A percentile compares a stretch with the other conserved stretches of the same genome.
Evolutionary conservation across 2,888 invertebrate species (phyloP).

Genomic region (Mactromeris polynyma): DNA sequence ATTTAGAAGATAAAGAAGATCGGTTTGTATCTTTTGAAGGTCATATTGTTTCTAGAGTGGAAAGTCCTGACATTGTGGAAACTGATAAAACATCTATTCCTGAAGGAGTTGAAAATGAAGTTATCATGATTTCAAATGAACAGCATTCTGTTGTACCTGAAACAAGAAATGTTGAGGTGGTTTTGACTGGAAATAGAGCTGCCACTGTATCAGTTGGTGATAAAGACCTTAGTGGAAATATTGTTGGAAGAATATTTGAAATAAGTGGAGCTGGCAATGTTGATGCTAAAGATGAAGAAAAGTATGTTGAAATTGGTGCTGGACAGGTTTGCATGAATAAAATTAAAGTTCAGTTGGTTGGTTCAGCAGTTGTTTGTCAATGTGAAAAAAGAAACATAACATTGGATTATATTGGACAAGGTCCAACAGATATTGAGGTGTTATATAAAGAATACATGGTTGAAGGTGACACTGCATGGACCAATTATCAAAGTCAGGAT

Average conservation of each 20-base stretch:
- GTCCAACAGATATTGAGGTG: slow-evolving; percentile 53
- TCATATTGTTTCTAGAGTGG: neutral
- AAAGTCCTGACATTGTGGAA: neutral
- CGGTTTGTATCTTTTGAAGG: neutral
- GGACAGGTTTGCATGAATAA: slow-evolving; percentile 44
- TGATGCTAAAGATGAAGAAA: slow-evolving; percentile 29
- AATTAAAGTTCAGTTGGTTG: slow-evolving; percentile 43
- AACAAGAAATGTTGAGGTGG: neutral
- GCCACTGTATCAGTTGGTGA: neutral
- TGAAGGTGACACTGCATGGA: slow-evolving; percentile 35
- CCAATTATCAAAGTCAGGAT: slow-evolving; percentile 55
- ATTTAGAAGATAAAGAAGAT: neutral
- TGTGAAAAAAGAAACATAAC: slow-evolving; percentile 37
- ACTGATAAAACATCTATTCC: neutral
- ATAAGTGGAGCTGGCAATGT: slow-evolving; percentile 39
- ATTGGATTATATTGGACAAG: slow-evolving; percentile 51
- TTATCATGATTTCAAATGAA: neutral
- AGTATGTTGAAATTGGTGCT: slow-evolving; percentile 55
- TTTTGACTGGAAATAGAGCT: neutral
- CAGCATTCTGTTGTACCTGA: neutral
- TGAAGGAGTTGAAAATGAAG: neutral
- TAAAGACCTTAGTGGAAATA: neutral
- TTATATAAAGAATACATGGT: slow-evolving; percentile 35
- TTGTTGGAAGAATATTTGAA: slow-evolving; percentile 53
- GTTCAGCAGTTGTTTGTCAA: slow-evolving; percentile 44